Conservation (phyloP, 2,888 invertebrate species). For the Drosophila rellima region DNA sequence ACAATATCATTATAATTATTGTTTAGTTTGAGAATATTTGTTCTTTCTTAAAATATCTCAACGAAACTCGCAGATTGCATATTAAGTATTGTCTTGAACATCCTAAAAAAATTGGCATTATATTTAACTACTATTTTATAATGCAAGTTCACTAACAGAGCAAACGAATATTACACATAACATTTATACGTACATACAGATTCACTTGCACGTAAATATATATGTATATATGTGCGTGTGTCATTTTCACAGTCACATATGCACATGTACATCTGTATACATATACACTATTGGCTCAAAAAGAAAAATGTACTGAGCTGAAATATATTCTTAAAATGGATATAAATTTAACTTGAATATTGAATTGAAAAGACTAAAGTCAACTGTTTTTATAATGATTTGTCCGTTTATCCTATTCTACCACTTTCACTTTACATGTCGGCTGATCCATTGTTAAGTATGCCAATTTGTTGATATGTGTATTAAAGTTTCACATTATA, state of each 20-base stretch:
- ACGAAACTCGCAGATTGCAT: too few species aligned
- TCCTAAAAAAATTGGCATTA: too few species aligned
- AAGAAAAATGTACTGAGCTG: neutral
- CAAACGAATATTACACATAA: neutral
- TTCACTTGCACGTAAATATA: neutral
- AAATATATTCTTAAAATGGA: neutral
- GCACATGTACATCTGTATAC: neutral
- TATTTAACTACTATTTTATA: too few species aligned
- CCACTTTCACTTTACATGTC: neutral
- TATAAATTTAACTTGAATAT: neutral
- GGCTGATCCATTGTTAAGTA: neutral
- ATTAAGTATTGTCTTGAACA: too few species aligned
- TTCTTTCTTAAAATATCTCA: too few species aligned
- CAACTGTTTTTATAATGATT: neutral
- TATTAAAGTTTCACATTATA: neutral
- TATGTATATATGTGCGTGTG: neutral
- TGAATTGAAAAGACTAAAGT: neutral
- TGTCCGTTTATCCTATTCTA: neutral
- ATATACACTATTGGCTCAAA: neutral
- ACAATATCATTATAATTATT: too few species aligned
- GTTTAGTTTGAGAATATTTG: too few species aligned
- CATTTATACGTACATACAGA: constrained; percentile 6
- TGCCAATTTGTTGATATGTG: constrained; percentile 6
- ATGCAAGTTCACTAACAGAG: neutral
- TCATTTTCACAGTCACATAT: too few species aligned